Conservation (phyloP, 2,113 vertebrate genomes). For the Gymnogyps californianus region DNA sequence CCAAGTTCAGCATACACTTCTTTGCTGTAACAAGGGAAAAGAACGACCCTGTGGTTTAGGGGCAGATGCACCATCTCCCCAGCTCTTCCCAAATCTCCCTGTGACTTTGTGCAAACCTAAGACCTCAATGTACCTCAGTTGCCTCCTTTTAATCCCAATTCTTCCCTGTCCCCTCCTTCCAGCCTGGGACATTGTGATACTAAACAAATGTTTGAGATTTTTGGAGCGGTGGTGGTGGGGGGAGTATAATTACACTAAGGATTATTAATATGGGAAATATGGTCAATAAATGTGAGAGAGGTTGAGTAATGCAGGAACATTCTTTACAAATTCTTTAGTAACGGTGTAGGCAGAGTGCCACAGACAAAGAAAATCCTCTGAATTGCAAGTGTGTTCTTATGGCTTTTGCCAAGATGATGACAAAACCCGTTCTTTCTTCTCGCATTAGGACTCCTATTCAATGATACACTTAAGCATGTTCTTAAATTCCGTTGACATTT, state of each 20-base stretch:
- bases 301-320: conserved; percentile 49
- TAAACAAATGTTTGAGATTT: conserved; percentile 41
- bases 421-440: conserved; percentile 45
- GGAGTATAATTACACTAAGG: neutral
- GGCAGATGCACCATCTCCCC: neutral
- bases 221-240: neutral
- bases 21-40: neutral
- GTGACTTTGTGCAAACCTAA: neutral
- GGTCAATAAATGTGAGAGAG: conserved; percentile 45
- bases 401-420: conserved; percentile 49
- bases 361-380: conserved; percentile 56
- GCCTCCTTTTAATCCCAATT: neutral
- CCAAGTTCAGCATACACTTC: neutral
- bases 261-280: conserved; percentile 63
- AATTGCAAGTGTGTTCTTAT: conserved; percentile 53
- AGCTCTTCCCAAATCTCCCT: neutral
- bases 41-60: neutral
- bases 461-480: conserved; percentile 40
- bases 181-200: neutral
- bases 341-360: conserved; percentile 9
- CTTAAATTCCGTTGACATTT: conserved; percentile 54
- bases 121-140: neutral
- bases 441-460: conserved; percentile 46
- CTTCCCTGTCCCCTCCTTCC: neutral
- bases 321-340: conserved; percentile 56